Base-by-base conservation (phyloP, 1,140 invertebrate genomes). In the Sesamia nonagrioides region DNA sequence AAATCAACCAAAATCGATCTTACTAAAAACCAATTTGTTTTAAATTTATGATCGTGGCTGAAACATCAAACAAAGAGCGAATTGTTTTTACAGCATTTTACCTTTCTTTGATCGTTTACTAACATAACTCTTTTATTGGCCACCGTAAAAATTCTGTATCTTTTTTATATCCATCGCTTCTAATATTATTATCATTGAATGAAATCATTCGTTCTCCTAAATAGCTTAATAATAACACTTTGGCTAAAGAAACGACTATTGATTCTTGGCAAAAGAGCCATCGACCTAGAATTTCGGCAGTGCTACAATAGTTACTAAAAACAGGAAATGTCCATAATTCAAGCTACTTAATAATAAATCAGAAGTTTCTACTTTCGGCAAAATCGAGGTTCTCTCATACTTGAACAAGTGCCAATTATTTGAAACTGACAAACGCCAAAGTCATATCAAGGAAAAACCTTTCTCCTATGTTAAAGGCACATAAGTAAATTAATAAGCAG, bases 21-120 rank as follows among this genome's bases (percentile, higher is more conserved):
- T 84, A 78, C 89, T 89, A 84, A 87, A 92, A 90, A 90, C 86
- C 90, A 90, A 92, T 92, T 91, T 89, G 88, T 89, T 60, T 50
- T 45, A 60, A 69, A 40, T 91, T 91, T 89, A 90, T 84, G 88
- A 89, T 71, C 81, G 72, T 83, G 81, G 83, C 83, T 82, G 79
- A 85, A 81, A 81, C 82, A 88, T 89, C 85, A 87, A 91, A 90
- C 89, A 89, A 88, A 84, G 81, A 84, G 85, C 76, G 83, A 86
- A 90, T 90, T 89, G 89, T 82, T 89, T 89, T 89, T 91, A 89
- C 83, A 75, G 73, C 83, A 33, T 84, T 84, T 89, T 85, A 88
- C 87, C 75, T 89, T 88, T 86, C 75, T 89, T 88, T 86, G 82
- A 90, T 89, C 85, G 88, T 88, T 86, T 87, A 86, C 82, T 86